Conservation (phyloP, 1,140 invertebrate species). For the Hyles euphorbiae region DNA sequence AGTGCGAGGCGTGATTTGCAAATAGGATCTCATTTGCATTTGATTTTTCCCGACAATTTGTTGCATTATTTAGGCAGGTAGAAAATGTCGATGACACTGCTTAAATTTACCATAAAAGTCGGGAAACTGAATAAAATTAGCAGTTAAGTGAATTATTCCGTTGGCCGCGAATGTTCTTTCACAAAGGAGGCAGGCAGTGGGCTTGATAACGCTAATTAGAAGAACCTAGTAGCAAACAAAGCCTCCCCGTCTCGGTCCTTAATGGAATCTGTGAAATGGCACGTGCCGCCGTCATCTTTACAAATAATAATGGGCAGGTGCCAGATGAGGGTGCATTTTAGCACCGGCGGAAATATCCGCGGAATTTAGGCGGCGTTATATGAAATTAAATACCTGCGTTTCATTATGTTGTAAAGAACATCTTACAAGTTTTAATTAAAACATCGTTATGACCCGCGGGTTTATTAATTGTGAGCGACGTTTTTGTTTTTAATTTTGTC, state of each 20-base stretch:
- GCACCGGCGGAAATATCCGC: too few relatives aligned
- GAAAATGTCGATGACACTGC: conserved; percentile 5
- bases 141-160: conserved; percentile 29
- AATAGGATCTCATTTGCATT: conserved; percentile 1
- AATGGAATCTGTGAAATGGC: conserved; percentile 23
- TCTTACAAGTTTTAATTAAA: too few relatives aligned
- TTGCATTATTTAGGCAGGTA: background rate
- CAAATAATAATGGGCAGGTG: conserved; percentile 15
- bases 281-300: conserved; percentile 18
- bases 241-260: conserved; percentile 12
- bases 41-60: background rate
- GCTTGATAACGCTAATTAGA: conserved; percentile 36
- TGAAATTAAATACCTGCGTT: too few relatives aligned
- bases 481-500: too few relatives aligned
- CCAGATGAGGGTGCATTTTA: conserved; percentile 13
- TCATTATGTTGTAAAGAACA: too few relatives aligned
- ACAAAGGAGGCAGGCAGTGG: conserved; percentile 14
- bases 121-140: conserved; percentile 6
- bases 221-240: conserved; percentile 29
- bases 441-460: too few relatives aligned
- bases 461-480: too few relatives aligned
- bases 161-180: conserved; percentile 9
- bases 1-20: background rate
- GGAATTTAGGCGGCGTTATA: too few relatives aligned
- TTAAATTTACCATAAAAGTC: conserved; percentile 12